These are phyloP conservation scores for Lordiphosa fenestrarum DNA, from an alignment of 2,888 invertebrate genomes.

Conservation along the genomic window DNA sequence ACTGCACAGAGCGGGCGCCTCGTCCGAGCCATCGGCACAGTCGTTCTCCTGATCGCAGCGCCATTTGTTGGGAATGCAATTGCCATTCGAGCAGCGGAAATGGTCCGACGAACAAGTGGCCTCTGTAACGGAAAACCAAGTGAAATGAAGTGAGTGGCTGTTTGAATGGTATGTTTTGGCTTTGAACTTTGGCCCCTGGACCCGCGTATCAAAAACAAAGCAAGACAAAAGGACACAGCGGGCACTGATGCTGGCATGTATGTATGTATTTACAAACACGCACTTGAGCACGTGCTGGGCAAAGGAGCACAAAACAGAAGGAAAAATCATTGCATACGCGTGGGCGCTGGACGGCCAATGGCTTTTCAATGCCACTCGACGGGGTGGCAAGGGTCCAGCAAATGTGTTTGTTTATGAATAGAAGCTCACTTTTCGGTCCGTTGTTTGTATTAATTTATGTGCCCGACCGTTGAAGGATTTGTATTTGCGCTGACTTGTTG, in stretches of 20 bases:
- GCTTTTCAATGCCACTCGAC: constrained; percentile 44
- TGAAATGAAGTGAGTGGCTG: constrained; percentile 30
- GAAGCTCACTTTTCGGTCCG: too few species aligned
- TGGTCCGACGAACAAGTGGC: constrained; percentile 88
- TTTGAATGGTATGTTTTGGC: constrained; percentile 21
- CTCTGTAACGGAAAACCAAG: constrained; percentile 81
- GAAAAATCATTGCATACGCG: constrained; percentile 42
- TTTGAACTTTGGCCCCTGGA: constrained; percentile 41
- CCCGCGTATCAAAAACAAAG: constrained; percentile 57
- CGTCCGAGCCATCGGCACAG: constrained; percentile 91
- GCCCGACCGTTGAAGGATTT: constrained; percentile 5
- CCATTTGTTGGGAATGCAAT: constrained; percentile 90
- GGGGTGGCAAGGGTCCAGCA: not conserved
- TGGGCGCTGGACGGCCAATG: constrained; percentile 34
- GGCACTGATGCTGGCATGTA: not conserved
- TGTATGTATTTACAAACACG: constrained; percentile 48
- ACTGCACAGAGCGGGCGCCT: constrained; percentile 89
- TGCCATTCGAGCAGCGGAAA: constrained; percentile 87
- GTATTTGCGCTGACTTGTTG: constrained; percentile 30
- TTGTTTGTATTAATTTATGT: too few species aligned
- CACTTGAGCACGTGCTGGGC: constrained; percentile 71
- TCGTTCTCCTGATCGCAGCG: constrained; percentile 89
- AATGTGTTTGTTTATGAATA: constrained; percentile 3
- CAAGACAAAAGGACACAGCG: constrained; percentile 22
- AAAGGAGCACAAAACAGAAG: constrained; percentile 32